phyloP scores from a whole-genome alignment of 2,888 invertebrate species.

The Cephus spinipes region DNA sequence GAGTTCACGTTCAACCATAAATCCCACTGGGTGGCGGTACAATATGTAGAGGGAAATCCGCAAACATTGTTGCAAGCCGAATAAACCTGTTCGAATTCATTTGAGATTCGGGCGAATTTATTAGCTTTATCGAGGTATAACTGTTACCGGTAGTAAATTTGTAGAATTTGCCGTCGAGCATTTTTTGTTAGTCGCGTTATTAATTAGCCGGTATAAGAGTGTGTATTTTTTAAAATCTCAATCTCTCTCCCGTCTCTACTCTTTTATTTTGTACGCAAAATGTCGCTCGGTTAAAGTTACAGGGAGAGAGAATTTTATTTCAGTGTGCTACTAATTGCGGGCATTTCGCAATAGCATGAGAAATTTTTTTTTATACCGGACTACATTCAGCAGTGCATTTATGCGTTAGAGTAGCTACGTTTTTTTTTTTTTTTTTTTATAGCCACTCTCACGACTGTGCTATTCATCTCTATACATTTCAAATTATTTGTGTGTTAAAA shows the following conservation, averaged over 20 bases:
- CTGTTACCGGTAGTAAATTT: constrained; percentile 10
- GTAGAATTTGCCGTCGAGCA: neutral
- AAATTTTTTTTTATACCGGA: neutral
- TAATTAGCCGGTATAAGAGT: neutral
- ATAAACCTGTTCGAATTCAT: constrained; percentile 33
- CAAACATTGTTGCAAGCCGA: constrained; percentile 33
- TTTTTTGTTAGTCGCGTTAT: neutral
- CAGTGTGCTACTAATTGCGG: neutral
- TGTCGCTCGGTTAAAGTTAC: neutral
- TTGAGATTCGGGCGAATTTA: constrained; percentile 30
- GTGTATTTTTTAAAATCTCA: neutral
- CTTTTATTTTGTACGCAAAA: neutral
- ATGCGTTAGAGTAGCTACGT: neutral
- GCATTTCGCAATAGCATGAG: neutral
- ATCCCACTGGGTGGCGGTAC: neutral
- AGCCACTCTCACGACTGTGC: neutral
- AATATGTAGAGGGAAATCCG: constrained; percentile 20
- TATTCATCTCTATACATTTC: neutral
- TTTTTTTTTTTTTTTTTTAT: neutral
- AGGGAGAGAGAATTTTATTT: neutral
- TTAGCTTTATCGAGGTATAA: constrained; percentile 25
- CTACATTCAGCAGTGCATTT: neutral
- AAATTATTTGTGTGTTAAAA: neutral
- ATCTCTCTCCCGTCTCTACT: neutral
- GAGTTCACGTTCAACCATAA: neutral